These are phyloP conservation scores for Bufo bufo DNA, from an alignment of 2,113 vertebrate species.

Conservation along the genomic window DNA sequence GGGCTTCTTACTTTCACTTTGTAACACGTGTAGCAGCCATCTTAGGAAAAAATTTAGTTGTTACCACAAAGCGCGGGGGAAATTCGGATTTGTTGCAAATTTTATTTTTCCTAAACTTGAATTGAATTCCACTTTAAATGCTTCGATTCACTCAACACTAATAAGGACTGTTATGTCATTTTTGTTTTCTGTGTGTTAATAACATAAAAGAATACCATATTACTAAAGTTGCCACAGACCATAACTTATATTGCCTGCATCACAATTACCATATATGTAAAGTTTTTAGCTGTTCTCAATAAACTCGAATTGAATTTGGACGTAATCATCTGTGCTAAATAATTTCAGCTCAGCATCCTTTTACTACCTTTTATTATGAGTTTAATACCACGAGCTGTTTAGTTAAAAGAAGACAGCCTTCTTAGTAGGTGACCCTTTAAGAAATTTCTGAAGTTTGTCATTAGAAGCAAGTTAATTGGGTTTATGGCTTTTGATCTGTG, in stretches of 20 bases:
- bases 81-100: too few species aligned
- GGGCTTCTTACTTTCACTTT: too few species aligned
- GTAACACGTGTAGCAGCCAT: too few species aligned
- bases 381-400: background rate
- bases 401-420: slow-evolving; percentile 33
- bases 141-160: too few species aligned
- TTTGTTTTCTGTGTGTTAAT: background rate
- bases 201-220: background rate
- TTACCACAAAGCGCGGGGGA: too few species aligned
- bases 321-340: slow-evolving; percentile 35
- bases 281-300: background rate
- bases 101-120: too few species aligned
- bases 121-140: too few species aligned
- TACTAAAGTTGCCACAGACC: background rate
- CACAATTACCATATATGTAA: background rate
- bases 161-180: background rate
- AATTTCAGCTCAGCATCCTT: slow-evolving; percentile 9
- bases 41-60: too few species aligned
- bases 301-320: background rate
- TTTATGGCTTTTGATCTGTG: slow-evolving; percentile 19
- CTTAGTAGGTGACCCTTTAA: slow-evolving; percentile 32
- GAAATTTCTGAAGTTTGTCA: slow-evolving; percentile 21
- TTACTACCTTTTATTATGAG: slow-evolving; percentile 7
- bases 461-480: slow-evolving; percentile 9
- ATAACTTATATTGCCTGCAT: slow-evolving; percentile 15